Evolutionary conservation across 1,140 invertebrate species (phyloP), one percentile per base, ranked within the genome.

Genomic region (Riptortus pedestris): DNA sequence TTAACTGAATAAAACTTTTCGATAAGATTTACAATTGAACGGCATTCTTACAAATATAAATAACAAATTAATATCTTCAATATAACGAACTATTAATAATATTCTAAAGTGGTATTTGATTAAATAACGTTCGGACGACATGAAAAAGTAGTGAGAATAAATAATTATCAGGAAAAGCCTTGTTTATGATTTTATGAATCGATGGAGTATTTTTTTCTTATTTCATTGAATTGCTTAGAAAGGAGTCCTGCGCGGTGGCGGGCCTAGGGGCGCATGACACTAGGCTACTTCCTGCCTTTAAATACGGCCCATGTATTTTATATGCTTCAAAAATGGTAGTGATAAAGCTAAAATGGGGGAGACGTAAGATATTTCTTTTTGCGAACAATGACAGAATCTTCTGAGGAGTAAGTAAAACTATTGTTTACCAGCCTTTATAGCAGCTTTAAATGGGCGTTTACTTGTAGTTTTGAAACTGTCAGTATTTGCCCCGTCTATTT

Each of bases 381-480:
- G 72, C 71, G 67, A 76, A 76, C 69, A 72, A 78, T 78, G 77
- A 77, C 76, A 77, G 77, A 78, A 71, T 71, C 74, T 71, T 74
- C 71, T 68, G 77, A 78, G 69, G 75, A 77, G 77, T 78, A 70
- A 78, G 77, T 78, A 65, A 18, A 22, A 1, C 33, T 16, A 22
- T 43, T 45, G 47, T 22, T 27, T 52, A 43, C 31, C 31, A 51
- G n/a, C 29, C n/a, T 47, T 61, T 52, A 27, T 22, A 24, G 33
- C 20, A 14, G 26, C 29, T 26, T 62, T 61, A 29, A 60, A 67
- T 62, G 64, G 63, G 60, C 64, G 64, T 65, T 48, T 43, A 65
- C 67, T 20, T 31, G n/a, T 18, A 26, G 20, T 18, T 20, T 51
- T 55, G 45, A 20, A 55, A n/a, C 27, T 29, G 27, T n/a, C n/a